Conservation (phyloP, 2,113 vertebrate species). For the Scomber colias region DNA sequence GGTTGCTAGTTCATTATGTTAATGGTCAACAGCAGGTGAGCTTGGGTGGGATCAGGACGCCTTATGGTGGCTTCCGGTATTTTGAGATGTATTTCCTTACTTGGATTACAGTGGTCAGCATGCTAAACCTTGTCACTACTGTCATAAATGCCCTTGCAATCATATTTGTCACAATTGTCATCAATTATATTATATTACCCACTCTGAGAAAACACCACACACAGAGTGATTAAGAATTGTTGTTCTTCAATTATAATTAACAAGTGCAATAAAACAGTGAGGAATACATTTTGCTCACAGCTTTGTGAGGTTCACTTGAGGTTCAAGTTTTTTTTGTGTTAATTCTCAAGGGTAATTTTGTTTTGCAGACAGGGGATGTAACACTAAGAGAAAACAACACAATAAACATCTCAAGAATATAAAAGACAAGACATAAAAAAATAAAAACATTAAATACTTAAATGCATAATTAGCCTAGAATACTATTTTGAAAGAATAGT, state of each 20-base stretch:
- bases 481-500: not conserved
- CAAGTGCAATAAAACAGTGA: slow-evolving; percentile 17
- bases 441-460: not conserved
- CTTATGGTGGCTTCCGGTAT: slow-evolving; percentile 42
- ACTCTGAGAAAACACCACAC: slow-evolving; percentile 8
- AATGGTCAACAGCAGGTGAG: slow-evolving; percentile 76
- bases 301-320: slow-evolving; percentile 27
- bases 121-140: not conserved
- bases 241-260: slow-evolving; percentile 34
- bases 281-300: slow-evolving; percentile 6
- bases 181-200: slow-evolving; percentile 12
- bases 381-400: slow-evolving; percentile 2
- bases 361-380: not conserved
- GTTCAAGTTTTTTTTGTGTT: slow-evolving; percentile 29
- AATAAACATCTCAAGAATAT: not conserved
- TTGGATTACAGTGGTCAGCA: not conserved
- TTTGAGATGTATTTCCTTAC: slow-evolving; percentile 13
- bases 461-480: not conserved
- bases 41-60: slow-evolving; percentile 49
- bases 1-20: slow-evolving; percentile 75
- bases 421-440: not conserved
- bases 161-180: slow-evolving; percentile 28
- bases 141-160: slow-evolving; percentile 20
- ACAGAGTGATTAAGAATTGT: slow-evolving; percentile 11
- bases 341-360: not conserved